Percentiles rank a stretch among this genome's conserved stretches.
Evolutionary conservation across 2,113 vertebrate genomes (phyloP).

Genomic region (Podilymbus podiceps): DNA sequence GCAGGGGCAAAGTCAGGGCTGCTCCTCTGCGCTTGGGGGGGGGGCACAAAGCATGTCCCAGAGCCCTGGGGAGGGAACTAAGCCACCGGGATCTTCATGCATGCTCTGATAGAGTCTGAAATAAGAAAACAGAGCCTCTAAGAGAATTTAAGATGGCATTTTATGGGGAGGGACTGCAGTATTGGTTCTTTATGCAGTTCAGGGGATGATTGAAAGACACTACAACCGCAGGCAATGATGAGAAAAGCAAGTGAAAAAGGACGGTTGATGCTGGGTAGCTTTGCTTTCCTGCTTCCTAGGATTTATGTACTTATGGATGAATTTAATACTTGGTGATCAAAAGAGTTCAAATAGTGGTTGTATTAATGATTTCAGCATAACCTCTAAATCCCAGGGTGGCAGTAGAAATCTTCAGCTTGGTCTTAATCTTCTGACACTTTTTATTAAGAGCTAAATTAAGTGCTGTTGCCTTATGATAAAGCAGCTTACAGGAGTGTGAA

Average conservation of each 20-base stretch:
- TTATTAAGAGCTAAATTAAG: constrained; percentile 63
- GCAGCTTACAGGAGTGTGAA: constrained; percentile 8
- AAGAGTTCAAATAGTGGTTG: constrained; percentile 57
- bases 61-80: not conserved
- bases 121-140: not conserved
- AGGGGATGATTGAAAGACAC: not conserved
- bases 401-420: constrained; percentile 50
- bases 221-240: not conserved
- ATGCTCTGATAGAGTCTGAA: not conserved
- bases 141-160: not conserved
- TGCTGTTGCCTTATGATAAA: constrained; percentile 37
- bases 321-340: constrained; percentile 63
- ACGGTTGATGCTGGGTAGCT: not conserved
- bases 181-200: not conserved
- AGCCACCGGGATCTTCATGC: not conserved
- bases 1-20: not conserved
- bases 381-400: constrained; percentile 61
- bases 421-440: constrained; percentile 57
- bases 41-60: not conserved
- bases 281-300: constrained; percentile 18
- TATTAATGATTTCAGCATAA: constrained; percentile 66
- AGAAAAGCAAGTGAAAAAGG: not conserved
- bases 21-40: not conserved
- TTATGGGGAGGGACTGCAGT: not conserved
- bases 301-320: constrained; percentile 61